Base-by-base conservation (phyloP, 1,140 invertebrate species). In the Aricia agestis region DNA sequence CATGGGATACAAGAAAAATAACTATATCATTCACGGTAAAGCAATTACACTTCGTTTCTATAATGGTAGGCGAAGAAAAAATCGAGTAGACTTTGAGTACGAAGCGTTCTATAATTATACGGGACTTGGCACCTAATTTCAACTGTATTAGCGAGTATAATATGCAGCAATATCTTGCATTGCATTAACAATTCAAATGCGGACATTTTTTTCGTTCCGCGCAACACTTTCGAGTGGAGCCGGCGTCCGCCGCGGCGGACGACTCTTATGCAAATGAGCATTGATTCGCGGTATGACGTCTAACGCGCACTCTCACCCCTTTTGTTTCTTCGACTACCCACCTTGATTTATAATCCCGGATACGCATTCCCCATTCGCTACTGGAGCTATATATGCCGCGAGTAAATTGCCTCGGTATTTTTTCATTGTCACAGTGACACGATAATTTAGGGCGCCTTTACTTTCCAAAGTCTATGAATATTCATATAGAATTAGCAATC, bases 391-490 rank as follows among this genome's bases (percentile, higher is more conserved):
- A 82, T 83, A 79, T 77, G 75, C 73, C 74, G 67, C 76, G 72
- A 79, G 78, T 85, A 86, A 85, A 87, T 89, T 85, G 83, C 82
- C 78, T 82, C 80, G 77, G 75, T 80, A 81, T 82, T 87, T 90
- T 84, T 82, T 84, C 79, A 85, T 82, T 89, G 84, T 88, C 86
- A 87, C 82, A 84, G 76, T 90, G 88, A 90, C 86, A 90, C 85
- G 78, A 82, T 89, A 87, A 90, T 90, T 89, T 87, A 88, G 83
- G 87, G 83, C 88, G 82, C 97, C 96, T 18, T 93, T 97, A 25
- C 97, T 97, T 82, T 97, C 96, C 52, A 97, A 98, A 91, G 95
- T 95, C 58, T 96, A 78, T 91, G 89, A 91, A 91, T 90, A 91
- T 91, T 91, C 87, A 91, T 91, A 89, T 79, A 83, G 79, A 82